Evolutionary conservation across 1,140 invertebrate species (phyloP), one percentile per base, ranked within the genome.

Genomic region (Drosophila nigromelanica): DNA sequence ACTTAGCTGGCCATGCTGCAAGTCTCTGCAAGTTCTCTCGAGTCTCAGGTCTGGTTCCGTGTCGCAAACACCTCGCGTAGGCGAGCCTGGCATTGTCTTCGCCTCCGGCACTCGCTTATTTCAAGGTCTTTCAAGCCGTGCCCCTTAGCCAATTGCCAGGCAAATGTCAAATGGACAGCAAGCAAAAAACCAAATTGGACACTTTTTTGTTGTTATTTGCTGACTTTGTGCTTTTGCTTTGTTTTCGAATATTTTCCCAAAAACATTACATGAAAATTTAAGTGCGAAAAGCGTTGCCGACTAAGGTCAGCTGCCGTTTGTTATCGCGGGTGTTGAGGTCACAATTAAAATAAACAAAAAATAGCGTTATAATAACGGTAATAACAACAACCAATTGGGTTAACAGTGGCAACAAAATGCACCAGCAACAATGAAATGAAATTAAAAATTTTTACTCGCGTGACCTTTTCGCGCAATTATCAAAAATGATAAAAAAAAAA

Each of bases 401-500:
- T 59, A 66, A 78, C 61, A 75, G 81, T 68, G 70, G 62, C 63
- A 43, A 43, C 42, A 55, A 76, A 80, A 52, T 43, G 54, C 39
- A 50, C 33, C 59, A 51, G 62, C 62, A 80, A 45, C 50, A 43
- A 60, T 42, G 48, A 71, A 62, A 40, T 56, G 33, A 54, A 62
- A 61, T 78, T 80, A 70, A 61, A 64, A 71, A 75, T 51, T 68
- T 68, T 73, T 70, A 74, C 47, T 71, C n/a, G 68, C 21, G 45
- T 87, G 85, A 87, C 83, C 83, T 87, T 89, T 87, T 89, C 68
- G 69, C 56, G 73, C 83, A 87, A 83, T 87, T 89, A 87, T 77
- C 70, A 61, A 82, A 87, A 87, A 71, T 71, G 40, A 70, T 45
- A 45, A 60, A 56, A 82, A 56, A 82, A 78, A 73, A 54, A 52